Percentiles rank a stretch among this genome's conserved stretches.
Conservation (phyloP, 2,113 vertebrate species). For the Nannospalax galili region DNA sequence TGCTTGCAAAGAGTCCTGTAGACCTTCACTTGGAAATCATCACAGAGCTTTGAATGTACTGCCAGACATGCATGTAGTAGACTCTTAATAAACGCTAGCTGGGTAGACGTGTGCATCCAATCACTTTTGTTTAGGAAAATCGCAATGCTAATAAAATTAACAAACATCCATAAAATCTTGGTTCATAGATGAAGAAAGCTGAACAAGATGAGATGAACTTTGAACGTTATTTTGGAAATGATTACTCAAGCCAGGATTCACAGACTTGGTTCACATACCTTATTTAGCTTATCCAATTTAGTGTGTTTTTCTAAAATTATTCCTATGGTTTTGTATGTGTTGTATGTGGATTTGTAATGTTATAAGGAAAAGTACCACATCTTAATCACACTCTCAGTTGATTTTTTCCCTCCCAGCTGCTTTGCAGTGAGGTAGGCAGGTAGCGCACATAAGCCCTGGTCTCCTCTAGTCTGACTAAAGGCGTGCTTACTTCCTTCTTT, state of each 20-base stretch:
- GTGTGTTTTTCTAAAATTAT: neutral
- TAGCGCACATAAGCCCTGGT: neutral
- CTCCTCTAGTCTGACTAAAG: neutral
- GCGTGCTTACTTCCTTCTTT: neutral
- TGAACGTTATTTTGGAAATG: neutral
- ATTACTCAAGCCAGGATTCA: neutral
- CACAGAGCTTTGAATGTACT: neutral
- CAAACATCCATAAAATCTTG: neutral
- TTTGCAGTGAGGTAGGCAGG: neutral
- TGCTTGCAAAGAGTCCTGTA: neutral
- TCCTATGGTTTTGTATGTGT: neutral
- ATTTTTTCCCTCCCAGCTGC: neutral
- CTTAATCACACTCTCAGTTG: neutral
- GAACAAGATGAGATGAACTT: neutral
- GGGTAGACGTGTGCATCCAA: neutral
- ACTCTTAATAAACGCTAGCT: neutral
- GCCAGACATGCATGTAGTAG: neutral
- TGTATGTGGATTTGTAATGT: neutral
- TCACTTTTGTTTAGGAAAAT: constrained; percentile 13
- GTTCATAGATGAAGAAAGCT: constrained; percentile 6
- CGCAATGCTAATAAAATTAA: constrained; percentile 1
- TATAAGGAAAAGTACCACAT: neutral
- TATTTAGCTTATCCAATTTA: neutral
- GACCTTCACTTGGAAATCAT: neutral
- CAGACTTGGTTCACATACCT: neutral